Evolutionary conservation across 2,113 vertebrate species (phyloP), one percentile per base, ranked within the genome.

Genomic region (Cynoglossus semilaevis): DNA sequence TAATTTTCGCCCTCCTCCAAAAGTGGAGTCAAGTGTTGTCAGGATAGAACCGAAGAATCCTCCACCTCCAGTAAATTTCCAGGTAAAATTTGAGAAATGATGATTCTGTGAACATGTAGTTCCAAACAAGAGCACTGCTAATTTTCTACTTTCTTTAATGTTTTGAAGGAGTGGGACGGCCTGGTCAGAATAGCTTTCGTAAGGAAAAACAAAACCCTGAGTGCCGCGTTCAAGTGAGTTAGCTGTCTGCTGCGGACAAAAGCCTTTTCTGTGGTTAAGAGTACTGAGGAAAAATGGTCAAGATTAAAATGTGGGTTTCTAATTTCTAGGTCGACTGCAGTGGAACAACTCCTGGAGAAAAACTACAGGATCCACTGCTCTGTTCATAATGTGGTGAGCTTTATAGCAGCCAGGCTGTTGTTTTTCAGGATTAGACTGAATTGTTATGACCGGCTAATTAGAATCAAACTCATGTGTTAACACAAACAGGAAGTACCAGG

Each of bases 21-120:
- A 97, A 91, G 97, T 99, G n/a, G 97, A 99, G 77, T 99, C 96
- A 43, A 99, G 97, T 62, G 96, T 99, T 17, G 93, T 99, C 58
- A 90, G 96, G 76, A 96, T 98, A 91, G 97, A 99, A 66, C 97
- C 97, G 0, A 98, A 93, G 86, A 99, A 98, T 72, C 97, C 97
- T 36, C 96, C 97, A 34, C 96, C 96, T 34, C 94, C 95, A 10
- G 91, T 98, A 40, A 98, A 98, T 77, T 99, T 99, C 79, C 94
- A 97, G 94, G 97, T 97, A 34, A 91, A 78, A 1, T 60, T 29
- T 29, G 6, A 6, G 6, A 29, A 29, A 4, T 29, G 22, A 29
- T 44, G 10, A 15, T 12, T 15, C 14, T 19, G 4, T 1, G 38
- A 38, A 16, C 2, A 15, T 13, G 4, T 19, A 6, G 12, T 2